phyloP scores from a whole-genome alignment of 2,888 invertebrate genomes.

The Augochlorella aurata region DNA sequence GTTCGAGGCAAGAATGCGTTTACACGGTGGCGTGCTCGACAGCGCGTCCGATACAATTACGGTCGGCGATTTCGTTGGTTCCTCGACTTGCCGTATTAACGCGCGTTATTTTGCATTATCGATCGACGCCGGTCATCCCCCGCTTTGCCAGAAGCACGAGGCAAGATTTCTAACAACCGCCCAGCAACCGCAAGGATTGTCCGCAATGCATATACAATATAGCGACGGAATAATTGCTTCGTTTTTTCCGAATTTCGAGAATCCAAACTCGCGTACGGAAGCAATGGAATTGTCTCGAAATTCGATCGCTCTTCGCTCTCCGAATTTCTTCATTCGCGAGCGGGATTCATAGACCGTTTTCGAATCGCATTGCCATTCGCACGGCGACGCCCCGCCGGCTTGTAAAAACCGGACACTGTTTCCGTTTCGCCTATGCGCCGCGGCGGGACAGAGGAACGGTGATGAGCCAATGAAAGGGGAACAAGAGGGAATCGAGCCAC shows the following conservation, averaged over 20 bases:
- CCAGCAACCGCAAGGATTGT: too few relatives aligned
- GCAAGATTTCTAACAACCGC: not conserved
- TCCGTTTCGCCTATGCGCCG: not conserved
- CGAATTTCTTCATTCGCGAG: not conserved
- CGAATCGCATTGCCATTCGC: not conserved
- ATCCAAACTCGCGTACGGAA: too few relatives aligned
- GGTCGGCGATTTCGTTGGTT: slow-evolving; percentile 38
- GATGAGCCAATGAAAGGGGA: not conserved
- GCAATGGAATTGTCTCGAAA: too few relatives aligned
- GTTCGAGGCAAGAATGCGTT: slow-evolving; percentile 23
- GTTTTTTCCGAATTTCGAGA: too few relatives aligned
- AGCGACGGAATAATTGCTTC: too few relatives aligned
- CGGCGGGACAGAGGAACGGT: not conserved
- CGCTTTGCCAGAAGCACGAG: not conserved
- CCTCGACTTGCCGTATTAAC: slow-evolving; percentile 36
- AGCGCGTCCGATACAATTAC: slow-evolving; percentile 47
- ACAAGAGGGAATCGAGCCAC: not conserved
- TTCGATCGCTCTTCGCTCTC: too few relatives aligned
- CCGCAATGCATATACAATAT: too few relatives aligned
- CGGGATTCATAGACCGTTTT: not conserved
- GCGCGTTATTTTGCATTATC: slow-evolving; percentile 48
- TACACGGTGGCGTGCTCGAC: not conserved
- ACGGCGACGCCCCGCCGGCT: not conserved
- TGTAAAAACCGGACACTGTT: not conserved
- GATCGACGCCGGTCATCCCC: slow-evolving; percentile 33